A percentile compares a stretch with the other conserved stretches of the same genome.
Evolutionary conservation across 1,140 invertebrate genomes (phyloP).

Genomic region (Aricia agestis): DNA sequence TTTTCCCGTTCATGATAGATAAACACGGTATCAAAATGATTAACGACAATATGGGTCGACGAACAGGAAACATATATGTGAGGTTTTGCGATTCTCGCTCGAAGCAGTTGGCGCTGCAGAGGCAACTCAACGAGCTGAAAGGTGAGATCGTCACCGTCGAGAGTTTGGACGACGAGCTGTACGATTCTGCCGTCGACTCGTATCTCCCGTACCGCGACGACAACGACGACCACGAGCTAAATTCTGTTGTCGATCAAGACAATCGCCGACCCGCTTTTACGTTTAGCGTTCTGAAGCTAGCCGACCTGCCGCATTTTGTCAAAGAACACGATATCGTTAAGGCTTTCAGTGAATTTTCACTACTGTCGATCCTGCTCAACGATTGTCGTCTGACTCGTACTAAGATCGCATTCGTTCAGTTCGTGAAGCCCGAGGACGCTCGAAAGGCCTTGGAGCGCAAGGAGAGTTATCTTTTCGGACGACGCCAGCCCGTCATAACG

Average conservation of each 20-base stretch:
- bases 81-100: slow-evolving; percentile 83
- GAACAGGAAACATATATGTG: slow-evolving; percentile 88
- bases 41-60: slow-evolving; percentile 85
- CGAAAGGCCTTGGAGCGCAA: slow-evolving; percentile 77
- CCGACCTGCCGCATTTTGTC: slow-evolving; percentile 84
- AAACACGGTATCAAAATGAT: slow-evolving; percentile 91
- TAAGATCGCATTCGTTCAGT: slow-evolving; percentile 84
- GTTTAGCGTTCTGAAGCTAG: slow-evolving; percentile 78
- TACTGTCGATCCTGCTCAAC: slow-evolving; percentile 82
- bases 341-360: slow-evolving; percentile 83
- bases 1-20: slow-evolving; percentile 88
- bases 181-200: slow-evolving; percentile 81
- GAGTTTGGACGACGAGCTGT: slow-evolving; percentile 79
- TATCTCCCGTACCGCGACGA: slow-evolving; percentile 75
- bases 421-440: slow-evolving; percentile 82
- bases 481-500: slow-evolving; percentile 44
- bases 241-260: slow-evolving; percentile 39
- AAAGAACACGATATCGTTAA: slow-evolving; percentile 87
- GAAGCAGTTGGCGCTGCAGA: slow-evolving; percentile 82
- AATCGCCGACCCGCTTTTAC: slow-evolving; percentile 26
- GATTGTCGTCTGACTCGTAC: slow-evolving; percentile 77
- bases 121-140: slow-evolving; percentile 77
- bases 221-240: slow-evolving; percentile 44
- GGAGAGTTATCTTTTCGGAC: slow-evolving; percentile 50
- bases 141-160: slow-evolving; percentile 80